Evolutionary conservation across 1,140 invertebrate genomes (phyloP).

Genomic region (Drosophila bipectinata): DNA sequence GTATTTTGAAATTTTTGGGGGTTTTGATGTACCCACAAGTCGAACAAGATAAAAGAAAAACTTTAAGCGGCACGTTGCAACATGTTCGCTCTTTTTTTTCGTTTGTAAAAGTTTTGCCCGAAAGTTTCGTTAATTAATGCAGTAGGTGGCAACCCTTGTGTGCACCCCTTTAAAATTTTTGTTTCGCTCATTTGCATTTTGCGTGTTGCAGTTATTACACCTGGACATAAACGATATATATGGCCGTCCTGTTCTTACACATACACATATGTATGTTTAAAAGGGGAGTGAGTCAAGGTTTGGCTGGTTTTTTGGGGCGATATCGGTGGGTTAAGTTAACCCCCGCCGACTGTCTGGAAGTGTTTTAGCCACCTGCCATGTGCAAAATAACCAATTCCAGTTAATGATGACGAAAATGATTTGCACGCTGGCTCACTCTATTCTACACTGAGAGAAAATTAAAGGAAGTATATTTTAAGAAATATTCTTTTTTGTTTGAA

Average conservation of each 20-base stretch:
- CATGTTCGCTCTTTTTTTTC: conserved; percentile 30
- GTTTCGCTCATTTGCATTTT: conserved; percentile 42
- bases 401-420: conserved; percentile 75
- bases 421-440: conserved; percentile 24
- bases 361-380: conserved; percentile 56
- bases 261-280: not conserved
- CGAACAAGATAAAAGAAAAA: conserved; percentile 50
- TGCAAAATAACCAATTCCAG: conserved; percentile 51
- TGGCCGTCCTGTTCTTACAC: conserved; percentile 8
- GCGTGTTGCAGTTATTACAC: conserved; percentile 48
- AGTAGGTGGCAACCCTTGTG: conserved; percentile 48
- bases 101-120: conserved; percentile 25
- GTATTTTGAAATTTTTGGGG: conserved; percentile 7
- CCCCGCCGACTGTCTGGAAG: conserved; percentile 28
- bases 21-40: conserved; percentile 21
- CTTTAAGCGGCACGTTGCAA: conserved; percentile 55
- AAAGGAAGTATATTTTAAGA: too few relatives aligned
- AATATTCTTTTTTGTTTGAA: too few relatives aligned
- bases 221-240: conserved; percentile 19
- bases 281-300: conserved; percentile 3
- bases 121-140: conserved; percentile 70
- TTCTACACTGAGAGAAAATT: not conserved
- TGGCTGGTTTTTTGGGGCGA: conserved; percentile 23
- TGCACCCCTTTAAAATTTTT: conserved; percentile 14
- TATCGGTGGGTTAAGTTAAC: conserved; percentile 25